Evolutionary conservation across 2,113 vertebrate species (phyloP).

Genomic region (Urocolius indicus): DNA sequence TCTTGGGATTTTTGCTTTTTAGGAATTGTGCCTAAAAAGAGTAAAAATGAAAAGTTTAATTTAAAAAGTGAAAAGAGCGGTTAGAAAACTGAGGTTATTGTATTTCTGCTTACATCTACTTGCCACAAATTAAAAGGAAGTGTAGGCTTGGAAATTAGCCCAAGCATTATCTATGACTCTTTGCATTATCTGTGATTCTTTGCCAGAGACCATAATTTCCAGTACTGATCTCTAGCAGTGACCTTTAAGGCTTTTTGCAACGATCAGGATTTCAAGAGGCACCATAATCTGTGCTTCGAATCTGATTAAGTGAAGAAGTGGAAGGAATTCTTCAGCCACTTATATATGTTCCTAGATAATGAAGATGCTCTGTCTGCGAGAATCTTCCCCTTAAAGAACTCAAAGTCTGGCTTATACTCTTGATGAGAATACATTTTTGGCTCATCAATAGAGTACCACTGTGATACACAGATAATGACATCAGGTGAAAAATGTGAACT

Average conservation of each 20-base stretch:
- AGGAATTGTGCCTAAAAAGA: not conserved
- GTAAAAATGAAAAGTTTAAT: not conserved
- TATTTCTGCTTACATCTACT: not conserved
- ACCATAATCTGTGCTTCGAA: not conserved
- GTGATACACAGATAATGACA: not conserved
- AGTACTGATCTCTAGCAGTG: not conserved
- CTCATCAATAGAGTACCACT: not conserved
- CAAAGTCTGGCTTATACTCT: not conserved
- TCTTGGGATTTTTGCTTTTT: not conserved
- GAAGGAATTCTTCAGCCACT: not conserved
- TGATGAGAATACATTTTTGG: not conserved
- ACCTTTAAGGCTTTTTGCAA: not conserved
- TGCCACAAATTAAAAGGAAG: not conserved
- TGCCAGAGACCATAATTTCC: not conserved
- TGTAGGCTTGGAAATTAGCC: not conserved
- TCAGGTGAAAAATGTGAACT: not conserved
- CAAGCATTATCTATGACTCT: not conserved
- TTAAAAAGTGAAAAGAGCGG: not conserved
- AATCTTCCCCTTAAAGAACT: not conserved
- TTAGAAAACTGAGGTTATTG: not conserved
- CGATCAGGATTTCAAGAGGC: not conserved
- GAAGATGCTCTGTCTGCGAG: not conserved
- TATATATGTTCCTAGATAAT: not conserved
- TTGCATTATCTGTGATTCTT: not conserved
- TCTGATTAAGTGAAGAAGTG: not conserved